These are phyloP conservation scores for Connochaetes taurinus DNA, from an alignment of 2,113 vertebrate genomes.

Conservation along the genomic window DNA sequence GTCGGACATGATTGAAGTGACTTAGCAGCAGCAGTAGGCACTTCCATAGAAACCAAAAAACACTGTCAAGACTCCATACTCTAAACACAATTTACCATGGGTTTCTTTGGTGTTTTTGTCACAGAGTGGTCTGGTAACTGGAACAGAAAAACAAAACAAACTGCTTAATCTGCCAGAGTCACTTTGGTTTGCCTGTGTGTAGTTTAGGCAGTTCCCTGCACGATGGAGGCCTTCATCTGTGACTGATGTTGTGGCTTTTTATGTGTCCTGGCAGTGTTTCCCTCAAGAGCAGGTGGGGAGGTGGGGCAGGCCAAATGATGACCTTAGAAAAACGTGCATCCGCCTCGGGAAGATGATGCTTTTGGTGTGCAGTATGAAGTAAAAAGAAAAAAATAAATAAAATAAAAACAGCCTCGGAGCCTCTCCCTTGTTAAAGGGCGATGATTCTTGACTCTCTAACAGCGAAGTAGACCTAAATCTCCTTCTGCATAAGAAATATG, in stretches of 20 bases:
- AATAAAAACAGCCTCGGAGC: background rate
- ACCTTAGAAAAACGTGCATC: background rate
- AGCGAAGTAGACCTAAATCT: background rate
- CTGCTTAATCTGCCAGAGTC: background rate
- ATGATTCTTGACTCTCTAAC: background rate
- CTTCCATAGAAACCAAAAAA: background rate
- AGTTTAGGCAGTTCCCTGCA: background rate
- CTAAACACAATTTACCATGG: background rate
- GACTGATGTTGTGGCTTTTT: background rate
- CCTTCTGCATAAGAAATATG: background rate
- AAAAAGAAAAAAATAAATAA: background rate
- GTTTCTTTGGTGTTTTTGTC: background rate
- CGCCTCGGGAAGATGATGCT: background rate
- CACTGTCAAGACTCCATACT: background rate
- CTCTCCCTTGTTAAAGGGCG: background rate
- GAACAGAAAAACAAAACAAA: background rate
- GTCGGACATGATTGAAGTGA: accelerated
- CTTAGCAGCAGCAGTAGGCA: background rate
- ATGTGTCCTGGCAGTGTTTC: background rate
- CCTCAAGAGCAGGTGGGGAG: background rate
- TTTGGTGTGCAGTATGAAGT: background rate
- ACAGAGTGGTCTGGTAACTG: background rate
- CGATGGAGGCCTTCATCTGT: background rate
- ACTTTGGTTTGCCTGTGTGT: background rate
- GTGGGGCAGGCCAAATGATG: background rate